Conservation (phyloP, 1,140 invertebrate genomes). For the Eulimnadia texana region DNA sequence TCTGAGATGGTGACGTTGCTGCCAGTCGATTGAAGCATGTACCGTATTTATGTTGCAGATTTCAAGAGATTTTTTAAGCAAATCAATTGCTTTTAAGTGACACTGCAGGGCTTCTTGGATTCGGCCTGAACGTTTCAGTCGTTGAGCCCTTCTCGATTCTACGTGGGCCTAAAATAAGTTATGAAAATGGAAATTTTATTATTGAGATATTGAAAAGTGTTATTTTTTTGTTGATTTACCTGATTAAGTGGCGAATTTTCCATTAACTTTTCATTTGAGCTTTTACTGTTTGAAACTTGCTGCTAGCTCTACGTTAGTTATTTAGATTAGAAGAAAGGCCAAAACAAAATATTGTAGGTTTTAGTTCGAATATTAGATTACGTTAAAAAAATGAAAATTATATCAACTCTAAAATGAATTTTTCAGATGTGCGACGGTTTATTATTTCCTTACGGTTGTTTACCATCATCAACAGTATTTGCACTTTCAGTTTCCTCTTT, state of each 20-base stretch:
- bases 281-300: no score
- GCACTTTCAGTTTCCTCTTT: no score
- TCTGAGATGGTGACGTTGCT: background rate
- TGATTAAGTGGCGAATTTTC: background rate
- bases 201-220: background rate
- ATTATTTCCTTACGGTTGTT: no score
- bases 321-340: no score
- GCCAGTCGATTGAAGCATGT: background rate
- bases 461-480: no score
- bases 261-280: background rate
- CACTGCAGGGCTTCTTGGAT: background rate
- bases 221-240: background rate
- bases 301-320: no score
- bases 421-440: no score
- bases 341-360: no score
- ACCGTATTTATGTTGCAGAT: background rate
- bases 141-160: background rate
- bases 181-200: background rate
- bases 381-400: no score
- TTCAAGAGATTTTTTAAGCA: background rate
- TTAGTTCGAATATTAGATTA: no score
- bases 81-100: background rate
- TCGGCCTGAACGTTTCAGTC: background rate
- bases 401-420: no score
- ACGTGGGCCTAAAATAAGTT: background rate